Conservation (phyloP, 2,797 vertebrate species). For the Chelon auratus region DNA sequence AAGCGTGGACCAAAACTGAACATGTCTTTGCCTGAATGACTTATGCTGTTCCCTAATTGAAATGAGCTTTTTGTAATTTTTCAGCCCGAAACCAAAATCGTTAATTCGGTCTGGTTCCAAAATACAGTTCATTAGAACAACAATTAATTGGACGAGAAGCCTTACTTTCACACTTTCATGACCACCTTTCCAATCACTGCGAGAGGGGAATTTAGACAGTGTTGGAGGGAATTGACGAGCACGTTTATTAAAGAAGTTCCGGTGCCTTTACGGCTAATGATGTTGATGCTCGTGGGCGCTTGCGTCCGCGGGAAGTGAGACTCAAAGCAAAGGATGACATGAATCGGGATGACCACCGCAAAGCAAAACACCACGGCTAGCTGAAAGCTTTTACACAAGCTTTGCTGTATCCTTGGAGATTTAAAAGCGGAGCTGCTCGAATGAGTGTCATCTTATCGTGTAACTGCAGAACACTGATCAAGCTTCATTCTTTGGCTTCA, state of each 20-base stretch:
- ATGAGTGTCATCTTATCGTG: constrained; percentile 6
- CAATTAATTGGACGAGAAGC: neutral
- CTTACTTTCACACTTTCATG: neutral
- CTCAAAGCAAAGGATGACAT: neutral
- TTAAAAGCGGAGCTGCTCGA: neutral
- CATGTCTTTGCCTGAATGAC: neutral
- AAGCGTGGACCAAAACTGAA: too few species aligned
- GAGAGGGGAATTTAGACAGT: neutral
- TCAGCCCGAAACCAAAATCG: neutral
- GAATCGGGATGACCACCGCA: neutral
- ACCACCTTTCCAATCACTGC: neutral
- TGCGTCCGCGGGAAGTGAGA: neutral
- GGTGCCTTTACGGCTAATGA: neutral
- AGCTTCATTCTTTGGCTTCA: neutral
- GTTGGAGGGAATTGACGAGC: neutral
- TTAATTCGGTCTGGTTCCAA: neutral
- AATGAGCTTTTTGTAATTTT: constrained; percentile 8
- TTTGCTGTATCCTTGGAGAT: constrained; percentile 1
- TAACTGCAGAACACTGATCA: neutral
- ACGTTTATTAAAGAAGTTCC: too few species aligned
- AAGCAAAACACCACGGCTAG: neutral
- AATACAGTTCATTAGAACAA: constrained; percentile 8
- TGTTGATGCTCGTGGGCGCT: neutral
- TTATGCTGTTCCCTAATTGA: constrained; percentile 4
- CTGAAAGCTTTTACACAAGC: neutral